Evolutionary conservation across 35 echinoderm and acorn worm species (phyloP).

Genomic region (Holothuria glaberrima): DNA sequence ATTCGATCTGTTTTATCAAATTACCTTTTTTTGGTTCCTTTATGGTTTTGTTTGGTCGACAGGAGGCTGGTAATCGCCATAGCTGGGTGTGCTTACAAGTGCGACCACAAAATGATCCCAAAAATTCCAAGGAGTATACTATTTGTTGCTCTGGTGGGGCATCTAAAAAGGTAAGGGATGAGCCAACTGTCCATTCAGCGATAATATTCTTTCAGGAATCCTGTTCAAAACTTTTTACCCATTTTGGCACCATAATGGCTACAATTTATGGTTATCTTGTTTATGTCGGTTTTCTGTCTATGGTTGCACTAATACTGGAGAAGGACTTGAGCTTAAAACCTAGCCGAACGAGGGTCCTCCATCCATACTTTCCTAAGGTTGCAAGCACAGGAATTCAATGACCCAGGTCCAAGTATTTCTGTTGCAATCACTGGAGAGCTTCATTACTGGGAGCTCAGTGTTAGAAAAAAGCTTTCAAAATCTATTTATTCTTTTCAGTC

Average conservation of each 20-base stretch:
- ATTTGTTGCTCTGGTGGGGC: conserved; percentile 11
- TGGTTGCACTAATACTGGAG: conserved; percentile 23
- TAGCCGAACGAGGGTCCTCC: conserved; percentile 49
- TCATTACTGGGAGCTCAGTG: conserved; percentile 21
- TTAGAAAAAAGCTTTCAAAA: too few species aligned
- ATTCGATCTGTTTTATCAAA: conserved; percentile 62
- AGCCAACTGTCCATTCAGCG: background rate
- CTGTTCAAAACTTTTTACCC: conserved; percentile 48
- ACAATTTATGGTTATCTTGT: conserved; percentile 33
- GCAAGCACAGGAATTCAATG: background rate
- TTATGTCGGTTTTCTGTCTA: conserved; percentile 46
- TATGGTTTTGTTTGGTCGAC: conserved; percentile 49
- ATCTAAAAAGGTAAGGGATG: background rate
- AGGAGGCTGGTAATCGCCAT: conserved; percentile 48
- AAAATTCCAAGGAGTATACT: background rate
- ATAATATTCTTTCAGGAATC: conserved; percentile 56
- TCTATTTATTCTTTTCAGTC: conserved; percentile 20
- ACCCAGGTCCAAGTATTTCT: conserved; percentile 42
- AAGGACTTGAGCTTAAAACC: conserved; percentile 56
- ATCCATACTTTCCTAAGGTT: conserved; percentile 6
- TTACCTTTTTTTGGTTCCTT: conserved; percentile 66
- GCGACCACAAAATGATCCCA: background rate
- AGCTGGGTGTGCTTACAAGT: background rate
- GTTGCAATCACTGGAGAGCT: conserved; percentile 18
- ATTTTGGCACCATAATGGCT: background rate